Evolutionary conservation across 2,113 vertebrate genomes (phyloP).

Genomic region (Alces alces): DNA sequence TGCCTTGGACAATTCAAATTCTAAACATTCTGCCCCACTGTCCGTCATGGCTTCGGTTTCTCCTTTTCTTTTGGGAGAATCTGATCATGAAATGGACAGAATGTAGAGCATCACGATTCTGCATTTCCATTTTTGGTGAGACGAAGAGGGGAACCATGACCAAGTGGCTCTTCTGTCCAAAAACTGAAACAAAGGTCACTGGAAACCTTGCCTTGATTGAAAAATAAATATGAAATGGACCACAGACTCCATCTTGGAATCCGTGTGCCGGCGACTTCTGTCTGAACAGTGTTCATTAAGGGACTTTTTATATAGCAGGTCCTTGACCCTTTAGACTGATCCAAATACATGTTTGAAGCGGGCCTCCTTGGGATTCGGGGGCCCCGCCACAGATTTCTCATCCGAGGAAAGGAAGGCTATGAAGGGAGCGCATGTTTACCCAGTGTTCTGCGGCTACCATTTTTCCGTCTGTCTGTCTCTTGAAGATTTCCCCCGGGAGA

Average conservation of each 20-base stretch:
- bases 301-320: slow-evolving; percentile 42
- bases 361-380: slow-evolving; percentile 44
- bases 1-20: neutral
- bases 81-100: neutral
- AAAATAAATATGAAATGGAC: slow-evolving; percentile 18
- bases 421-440: slow-evolving; percentile 62
- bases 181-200: neutral
- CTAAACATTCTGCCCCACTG: neutral
- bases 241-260: neutral
- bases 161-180: neutral
- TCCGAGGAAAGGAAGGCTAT: slow-evolving; percentile 51
- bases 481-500: slow-evolving; percentile 54
- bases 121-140: neutral
- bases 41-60: neutral
- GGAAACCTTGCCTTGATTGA: neutral
- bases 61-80: neutral
- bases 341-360: slow-evolving; percentile 42
- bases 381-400: slow-evolving; percentile 36
- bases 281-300: neutral
- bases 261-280: neutral
- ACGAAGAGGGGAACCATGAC: neutral
- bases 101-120: neutral
- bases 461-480: slow-evolving; percentile 69
- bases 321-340: slow-evolving; percentile 30
- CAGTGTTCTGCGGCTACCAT: slow-evolving; percentile 57